Evolutionary conservation across 1,140 invertebrate species (phyloP).

Genomic region (Limonius californicus): DNA sequence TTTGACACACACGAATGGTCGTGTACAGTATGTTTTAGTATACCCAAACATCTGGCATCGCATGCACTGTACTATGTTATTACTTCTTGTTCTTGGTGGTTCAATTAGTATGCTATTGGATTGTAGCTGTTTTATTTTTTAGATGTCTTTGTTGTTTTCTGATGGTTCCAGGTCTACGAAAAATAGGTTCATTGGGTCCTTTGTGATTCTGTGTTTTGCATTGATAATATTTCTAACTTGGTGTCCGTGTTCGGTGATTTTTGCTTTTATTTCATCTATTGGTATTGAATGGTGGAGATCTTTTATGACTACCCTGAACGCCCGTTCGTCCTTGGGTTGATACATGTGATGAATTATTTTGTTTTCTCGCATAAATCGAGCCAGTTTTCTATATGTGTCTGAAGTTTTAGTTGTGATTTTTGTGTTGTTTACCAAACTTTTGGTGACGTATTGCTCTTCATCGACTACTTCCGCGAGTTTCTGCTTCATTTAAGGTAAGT

Average conservation of each 20-base stretch:
- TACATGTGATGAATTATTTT: constrained; percentile 12
- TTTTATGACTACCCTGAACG: constrained; percentile 28
- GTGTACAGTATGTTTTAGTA: constrained; percentile 41
- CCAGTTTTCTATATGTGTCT: constrained; percentile 7
- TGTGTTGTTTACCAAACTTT: constrained; percentile 14
- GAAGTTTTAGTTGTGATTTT: constrained; percentile 8
- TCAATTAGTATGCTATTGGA: constrained; percentile 37
- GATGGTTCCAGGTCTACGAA: constrained; percentile 38
- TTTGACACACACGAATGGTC: constrained; percentile 41
- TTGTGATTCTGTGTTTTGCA: constrained; percentile 32
- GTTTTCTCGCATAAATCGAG: background rate
- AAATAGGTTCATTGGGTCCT: constrained; percentile 39
- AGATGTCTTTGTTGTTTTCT: constrained; percentile 41
- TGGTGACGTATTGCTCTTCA: constrained; percentile 9
- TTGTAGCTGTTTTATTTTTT: constrained; percentile 35
- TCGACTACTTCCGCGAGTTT: background rate
- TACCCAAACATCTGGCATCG: constrained; percentile 46
- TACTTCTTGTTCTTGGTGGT: constrained; percentile 33
- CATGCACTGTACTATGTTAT: constrained; percentile 38
- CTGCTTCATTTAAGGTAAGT: background rate
- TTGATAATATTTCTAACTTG: constrained; percentile 31
- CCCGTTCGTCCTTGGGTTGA: constrained; percentile 17
- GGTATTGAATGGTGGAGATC: constrained; percentile 30
- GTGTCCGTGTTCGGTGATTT: constrained; percentile 17
- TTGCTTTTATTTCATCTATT: constrained; percentile 5